A percentile compares a stretch with the other conserved stretches of the same genome.
phyloP scores from a whole-genome alignment of 2,113 vertebrate genomes.

The Anoplopoma fimbria region DNA sequence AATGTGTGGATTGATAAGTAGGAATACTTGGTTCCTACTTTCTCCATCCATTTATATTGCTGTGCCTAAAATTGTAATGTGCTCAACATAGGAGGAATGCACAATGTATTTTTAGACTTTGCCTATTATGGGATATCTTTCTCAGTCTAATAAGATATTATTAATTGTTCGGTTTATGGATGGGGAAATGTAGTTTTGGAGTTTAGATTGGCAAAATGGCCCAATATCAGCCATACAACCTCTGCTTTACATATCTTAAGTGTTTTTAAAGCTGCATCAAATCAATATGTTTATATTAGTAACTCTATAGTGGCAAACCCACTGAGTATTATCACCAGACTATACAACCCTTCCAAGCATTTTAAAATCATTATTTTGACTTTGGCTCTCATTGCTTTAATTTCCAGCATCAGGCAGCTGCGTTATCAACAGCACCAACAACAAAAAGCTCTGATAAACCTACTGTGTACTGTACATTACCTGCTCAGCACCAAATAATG shows the following conservation, averaged over 20 bases:
- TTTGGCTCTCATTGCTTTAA: too few relatives aligned
- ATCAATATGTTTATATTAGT: background rate
- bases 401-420: too few relatives aligned
- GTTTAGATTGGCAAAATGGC: background rate
- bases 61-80: background rate
- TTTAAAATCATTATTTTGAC: background rate
- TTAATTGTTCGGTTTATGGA: background rate
- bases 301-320: background rate
- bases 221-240: background rate
- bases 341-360: background rate
- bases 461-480: too few relatives aligned
- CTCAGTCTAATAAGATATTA: background rate
- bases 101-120: background rate
- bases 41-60: background rate
- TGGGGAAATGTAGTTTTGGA: background rate
- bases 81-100: background rate
- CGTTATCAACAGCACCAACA: too few relatives aligned
- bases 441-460: too few relatives aligned
- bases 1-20: too few relatives aligned
- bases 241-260: background rate
- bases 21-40: background rate
- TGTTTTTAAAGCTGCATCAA: background rate
- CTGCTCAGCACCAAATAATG: too few relatives aligned
- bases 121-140: background rate
- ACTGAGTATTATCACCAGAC: background rate